These are phyloP conservation scores for Sisyra terminalis DNA, from an alignment of 2,888 invertebrate genomes.

Conservation along the genomic window DNA sequence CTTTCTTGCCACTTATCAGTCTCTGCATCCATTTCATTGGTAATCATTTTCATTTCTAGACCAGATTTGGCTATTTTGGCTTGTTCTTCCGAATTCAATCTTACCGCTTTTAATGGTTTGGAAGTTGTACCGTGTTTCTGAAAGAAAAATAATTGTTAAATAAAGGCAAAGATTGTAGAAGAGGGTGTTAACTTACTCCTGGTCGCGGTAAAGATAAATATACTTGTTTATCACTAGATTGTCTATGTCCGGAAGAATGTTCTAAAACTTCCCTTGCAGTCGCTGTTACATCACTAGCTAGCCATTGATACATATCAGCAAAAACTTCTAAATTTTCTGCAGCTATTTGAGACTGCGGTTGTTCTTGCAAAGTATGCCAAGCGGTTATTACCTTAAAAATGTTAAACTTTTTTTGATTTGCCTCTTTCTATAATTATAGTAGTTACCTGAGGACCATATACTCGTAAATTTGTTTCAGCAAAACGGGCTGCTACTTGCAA, in stretches of 20 bases:
- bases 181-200: constrained; percentile 41
- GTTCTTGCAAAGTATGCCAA: constrained; percentile 77
- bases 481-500: constrained; percentile 93
- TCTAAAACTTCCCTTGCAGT: constrained; percentile 81
- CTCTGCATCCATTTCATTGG: constrained; percentile 91
- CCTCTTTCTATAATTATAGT: not conserved
- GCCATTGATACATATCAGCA: constrained; percentile 88
- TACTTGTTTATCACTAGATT: constrained; percentile 51
- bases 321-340: constrained; percentile 95
- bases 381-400: constrained; percentile 56
- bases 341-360: constrained; percentile 88
- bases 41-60: constrained; percentile 90
- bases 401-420: not conserved
- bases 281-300: constrained; percentile 79
- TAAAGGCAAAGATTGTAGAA: not conserved
- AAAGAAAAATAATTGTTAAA: constrained; percentile 13
- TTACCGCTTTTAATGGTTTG: constrained; percentile 79
- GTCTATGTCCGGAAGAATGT: constrained; percentile 38
- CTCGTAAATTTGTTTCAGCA: constrained; percentile 85
- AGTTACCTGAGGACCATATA: constrained; percentile 79
- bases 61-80: constrained; percentile 95
- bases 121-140: constrained; percentile 96
- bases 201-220: constrained; percentile 91
- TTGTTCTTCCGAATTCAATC: constrained; percentile 86
- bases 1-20: constrained; percentile 86